phyloP scores from a whole-genome alignment of 2,113 vertebrate species.

The Thryonomys swinderianus region DNA sequence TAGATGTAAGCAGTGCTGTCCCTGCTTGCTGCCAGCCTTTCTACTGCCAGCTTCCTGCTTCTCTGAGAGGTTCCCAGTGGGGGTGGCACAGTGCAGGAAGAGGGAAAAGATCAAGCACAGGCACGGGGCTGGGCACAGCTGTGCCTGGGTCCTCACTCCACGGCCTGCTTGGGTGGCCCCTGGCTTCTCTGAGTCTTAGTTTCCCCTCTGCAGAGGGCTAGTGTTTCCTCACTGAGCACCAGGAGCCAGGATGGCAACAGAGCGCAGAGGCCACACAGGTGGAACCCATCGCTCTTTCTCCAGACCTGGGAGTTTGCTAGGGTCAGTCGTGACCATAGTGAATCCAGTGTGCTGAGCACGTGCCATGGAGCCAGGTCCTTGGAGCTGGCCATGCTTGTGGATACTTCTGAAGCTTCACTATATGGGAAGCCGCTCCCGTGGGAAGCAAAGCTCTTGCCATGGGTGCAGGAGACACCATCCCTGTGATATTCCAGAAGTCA shows the following conservation, averaged over 20 bases:
- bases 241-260: too few relatives aligned
- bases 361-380: neutral
- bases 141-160: neutral
- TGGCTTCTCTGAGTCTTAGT: neutral
- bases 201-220: neutral
- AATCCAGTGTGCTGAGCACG: fast-evolving
- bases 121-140: too few relatives aligned
- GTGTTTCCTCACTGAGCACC: fast-evolving
- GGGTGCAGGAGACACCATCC: fast-evolving
- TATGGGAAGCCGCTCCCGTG: neutral
- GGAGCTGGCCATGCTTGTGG: fast-evolving
- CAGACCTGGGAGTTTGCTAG: neutral
- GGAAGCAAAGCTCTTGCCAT: neutral
- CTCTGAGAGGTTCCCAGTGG: too few relatives aligned
- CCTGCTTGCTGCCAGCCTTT: neutral
- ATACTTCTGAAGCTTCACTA: fast-evolving
- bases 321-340: fast-evolving
- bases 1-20: too few relatives aligned
- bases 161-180: neutral
- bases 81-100: fast-evolving
- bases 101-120: neutral
- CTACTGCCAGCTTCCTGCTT: neutral
- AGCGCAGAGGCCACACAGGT: too few relatives aligned
- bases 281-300: neutral
- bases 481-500: neutral